A percentile compares a stretch with the other conserved stretches of the same genome.
These are phyloP conservation scores for Crenichthys baileyi DNA, from an alignment of 2,797 vertebrate genomes.

Conservation along the genomic window DNA sequence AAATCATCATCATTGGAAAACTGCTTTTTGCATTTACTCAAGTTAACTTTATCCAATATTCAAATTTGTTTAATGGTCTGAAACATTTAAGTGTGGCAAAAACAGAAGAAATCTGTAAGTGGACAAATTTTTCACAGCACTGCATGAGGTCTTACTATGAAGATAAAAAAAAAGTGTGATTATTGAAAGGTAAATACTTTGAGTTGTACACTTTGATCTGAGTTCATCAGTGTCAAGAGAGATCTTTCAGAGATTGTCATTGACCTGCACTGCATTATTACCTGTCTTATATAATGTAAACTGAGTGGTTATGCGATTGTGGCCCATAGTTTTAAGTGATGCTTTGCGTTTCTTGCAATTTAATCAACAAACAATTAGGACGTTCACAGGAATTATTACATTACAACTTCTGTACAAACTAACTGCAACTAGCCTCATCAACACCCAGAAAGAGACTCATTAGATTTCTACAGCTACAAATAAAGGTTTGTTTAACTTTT, in stretches of 20 bases:
- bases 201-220: neutral
- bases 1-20: no score
- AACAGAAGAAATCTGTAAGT: neutral
- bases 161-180: no score
- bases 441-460: neutral
- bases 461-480: neutral
- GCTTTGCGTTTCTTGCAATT: no score
- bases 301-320: no score
- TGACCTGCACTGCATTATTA: neutral
- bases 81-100: neutral
- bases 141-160: no score
- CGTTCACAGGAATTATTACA: no score
- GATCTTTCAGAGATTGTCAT: neutral
- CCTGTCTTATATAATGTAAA: neutral
- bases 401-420: neutral
- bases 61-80: neutral
- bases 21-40: neutral
- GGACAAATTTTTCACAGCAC: no score
- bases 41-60: neutral
- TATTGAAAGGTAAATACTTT: no score
- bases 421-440: neutral
- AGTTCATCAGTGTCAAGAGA: neutral
- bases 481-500: no score
- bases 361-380: neutral
- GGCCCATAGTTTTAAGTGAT: no score